phyloP scores from a whole-genome alignment of 2,888 invertebrate genomes.

The Vesta saturnalis region DNA sequence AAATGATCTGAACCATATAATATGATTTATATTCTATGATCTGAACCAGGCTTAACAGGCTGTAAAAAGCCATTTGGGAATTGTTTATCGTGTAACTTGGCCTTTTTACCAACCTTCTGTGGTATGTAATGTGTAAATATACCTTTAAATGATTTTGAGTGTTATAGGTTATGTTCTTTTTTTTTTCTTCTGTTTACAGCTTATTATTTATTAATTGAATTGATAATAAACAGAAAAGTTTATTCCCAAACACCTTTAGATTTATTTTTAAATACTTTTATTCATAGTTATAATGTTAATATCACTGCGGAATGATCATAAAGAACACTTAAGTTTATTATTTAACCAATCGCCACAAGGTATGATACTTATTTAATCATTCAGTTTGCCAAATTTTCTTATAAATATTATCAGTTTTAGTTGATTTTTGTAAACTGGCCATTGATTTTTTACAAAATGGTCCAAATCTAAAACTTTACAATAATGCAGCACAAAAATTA shows the following conservation, averaged over 20 bases:
- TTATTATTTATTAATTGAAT: too few relatives aligned
- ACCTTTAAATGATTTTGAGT: background rate
- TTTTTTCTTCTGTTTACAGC: background rate
- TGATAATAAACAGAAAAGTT: too few relatives aligned
- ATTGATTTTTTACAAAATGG: conserved; percentile 75
- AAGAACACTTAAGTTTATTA: conserved; percentile 67
- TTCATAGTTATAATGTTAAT: conserved; percentile 56
- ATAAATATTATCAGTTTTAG: conserved; percentile 65
- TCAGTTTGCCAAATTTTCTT: background rate
- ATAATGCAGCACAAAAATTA: conserved; percentile 72
- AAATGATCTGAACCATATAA: too few relatives aligned
- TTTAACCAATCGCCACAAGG: conserved; percentile 65
- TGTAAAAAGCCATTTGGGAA: too few relatives aligned
- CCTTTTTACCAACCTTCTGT: too few relatives aligned
- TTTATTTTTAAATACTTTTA: background rate
- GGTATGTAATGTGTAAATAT: too few relatives aligned
- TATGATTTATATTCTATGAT: too few relatives aligned
- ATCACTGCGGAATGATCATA: conserved; percentile 66
- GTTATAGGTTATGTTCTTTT: background rate
- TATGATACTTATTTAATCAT: too few relatives aligned
- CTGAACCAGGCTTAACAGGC: too few relatives aligned
- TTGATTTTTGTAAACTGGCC: conserved; percentile 76
- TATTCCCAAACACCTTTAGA: too few relatives aligned
- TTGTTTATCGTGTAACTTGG: too few relatives aligned
- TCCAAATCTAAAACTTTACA: conserved; percentile 70